These are phyloP conservation scores for mouse (Mus musculus) DNA, from an alignment of 2,113 vertebrate species.

Conservation along the genomic window GRCm39 chr11:81255501-81256000, in stretches of 20 bases:
- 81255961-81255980: background rate
- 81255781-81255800: conserved; percentile 10
- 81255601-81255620: background rate
- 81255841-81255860: background rate
- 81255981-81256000: background rate
- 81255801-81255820: background rate
- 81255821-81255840: background rate
- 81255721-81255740: background rate
- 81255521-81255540: background rate
- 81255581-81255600: background rate
- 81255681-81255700: background rate
- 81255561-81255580: background rate
- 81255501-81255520: background rate
- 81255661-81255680: background rate
- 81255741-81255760: background rate
- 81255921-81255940: background rate
- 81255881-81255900: background rate
- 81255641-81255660: too few species aligned
- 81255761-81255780: background rate
- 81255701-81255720: background rate
- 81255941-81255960: background rate
- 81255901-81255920: background rate
- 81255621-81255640: background rate
- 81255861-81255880: fast-evolving
- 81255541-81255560: background rate